These are phyloP conservation scores for Rhynchotus rufescens DNA, from an alignment of 2,797 vertebrate genomes.

Conservation along the genomic window DNA sequence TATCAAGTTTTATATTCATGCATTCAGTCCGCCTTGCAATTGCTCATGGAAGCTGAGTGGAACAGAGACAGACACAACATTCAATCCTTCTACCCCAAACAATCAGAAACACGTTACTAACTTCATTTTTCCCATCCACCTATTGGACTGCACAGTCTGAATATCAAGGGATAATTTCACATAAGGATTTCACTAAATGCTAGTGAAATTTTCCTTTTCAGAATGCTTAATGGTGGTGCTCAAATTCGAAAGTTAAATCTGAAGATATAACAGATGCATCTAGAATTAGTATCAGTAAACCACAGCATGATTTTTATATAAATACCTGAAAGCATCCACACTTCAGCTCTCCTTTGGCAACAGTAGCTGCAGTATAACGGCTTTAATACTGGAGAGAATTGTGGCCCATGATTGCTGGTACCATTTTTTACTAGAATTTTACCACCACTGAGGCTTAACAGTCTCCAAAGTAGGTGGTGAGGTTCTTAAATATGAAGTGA, in stretches of 20 bases:
- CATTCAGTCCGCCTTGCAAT: not conserved
- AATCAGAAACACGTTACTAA: not conserved
- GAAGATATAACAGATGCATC: not conserved
- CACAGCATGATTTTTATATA: not conserved
- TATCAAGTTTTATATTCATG: not conserved
- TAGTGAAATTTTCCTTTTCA: not conserved
- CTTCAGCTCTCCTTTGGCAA: not conserved
- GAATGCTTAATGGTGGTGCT: not conserved
- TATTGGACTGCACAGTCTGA: not conserved
- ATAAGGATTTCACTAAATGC: not conserved
- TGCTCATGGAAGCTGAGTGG: not conserved
- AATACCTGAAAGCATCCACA: not conserved
- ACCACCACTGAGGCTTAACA: not conserved
- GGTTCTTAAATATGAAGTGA: not conserved
- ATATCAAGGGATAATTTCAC: not conserved
- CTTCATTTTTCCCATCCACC: too few species aligned
- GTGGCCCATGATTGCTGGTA: accelerated
- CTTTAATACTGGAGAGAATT: not conserved
- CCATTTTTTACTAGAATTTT: not conserved
- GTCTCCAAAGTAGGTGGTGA: not conserved
- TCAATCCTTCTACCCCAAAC: not conserved
- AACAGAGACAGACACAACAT: not conserved
- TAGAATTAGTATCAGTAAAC: not conserved
- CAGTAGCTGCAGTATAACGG: not conserved
- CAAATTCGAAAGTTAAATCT: not conserved